Percentiles rank a stretch among this genome's conserved stretches.
Conservation (phyloP, 2,797 vertebrate genomes). For the Halcyon smyrnensis region DNA sequence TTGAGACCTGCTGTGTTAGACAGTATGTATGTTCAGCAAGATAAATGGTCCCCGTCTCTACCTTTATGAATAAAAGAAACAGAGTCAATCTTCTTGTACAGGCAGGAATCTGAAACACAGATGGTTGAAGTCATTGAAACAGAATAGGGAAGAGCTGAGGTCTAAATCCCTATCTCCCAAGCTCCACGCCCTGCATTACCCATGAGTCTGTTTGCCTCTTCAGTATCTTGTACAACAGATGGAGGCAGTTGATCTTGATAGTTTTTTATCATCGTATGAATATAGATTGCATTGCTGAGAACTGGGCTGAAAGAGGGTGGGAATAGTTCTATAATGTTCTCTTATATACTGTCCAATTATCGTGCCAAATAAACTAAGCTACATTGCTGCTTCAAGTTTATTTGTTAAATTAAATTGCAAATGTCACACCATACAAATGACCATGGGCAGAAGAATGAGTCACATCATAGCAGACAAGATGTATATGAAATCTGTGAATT, state of each 20-base stretch:
- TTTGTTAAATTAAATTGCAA: conserved; percentile 56
- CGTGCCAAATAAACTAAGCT: conserved; percentile 9
- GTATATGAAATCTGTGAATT: conserved; percentile 44
- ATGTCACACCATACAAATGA: conserved; percentile 32
- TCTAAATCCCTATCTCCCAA: not conserved
- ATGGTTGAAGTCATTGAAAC: not conserved
- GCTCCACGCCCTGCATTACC: not conserved
- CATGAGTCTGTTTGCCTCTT: not conserved
- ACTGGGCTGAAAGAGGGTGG: not conserved
- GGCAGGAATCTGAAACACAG: not conserved
- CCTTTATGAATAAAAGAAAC: not conserved
- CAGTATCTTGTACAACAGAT: not conserved
- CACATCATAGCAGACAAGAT: conserved; percentile 20
- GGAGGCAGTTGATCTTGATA: conserved; percentile 19
- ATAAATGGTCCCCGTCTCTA: not conserved
- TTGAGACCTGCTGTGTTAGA: not conserved
- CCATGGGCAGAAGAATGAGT: not conserved
- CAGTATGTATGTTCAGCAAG: not conserved
- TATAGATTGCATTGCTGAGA: conserved; percentile 42
- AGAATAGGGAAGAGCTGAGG: not conserved
- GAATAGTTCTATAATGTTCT: not conserved
- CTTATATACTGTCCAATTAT: conserved; percentile 22
- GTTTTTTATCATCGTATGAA: conserved; percentile 40
- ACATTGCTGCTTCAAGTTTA: conserved; percentile 18
- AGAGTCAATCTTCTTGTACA: not conserved